phyloP scores from a whole-genome alignment of 1,140 invertebrate species.

The Oscheius sp. region DNA sequence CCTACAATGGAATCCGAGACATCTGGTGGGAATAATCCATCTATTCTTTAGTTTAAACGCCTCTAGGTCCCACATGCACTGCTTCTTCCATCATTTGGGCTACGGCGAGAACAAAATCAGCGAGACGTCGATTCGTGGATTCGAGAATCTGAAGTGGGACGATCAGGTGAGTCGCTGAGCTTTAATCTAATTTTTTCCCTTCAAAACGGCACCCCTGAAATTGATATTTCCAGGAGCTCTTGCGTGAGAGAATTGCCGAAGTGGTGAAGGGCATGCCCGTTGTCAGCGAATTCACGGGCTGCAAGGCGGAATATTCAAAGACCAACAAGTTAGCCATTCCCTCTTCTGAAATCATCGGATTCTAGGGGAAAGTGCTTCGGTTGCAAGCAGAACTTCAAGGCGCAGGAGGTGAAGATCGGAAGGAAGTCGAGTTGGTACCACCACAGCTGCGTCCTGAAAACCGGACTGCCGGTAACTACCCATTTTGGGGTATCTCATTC shows the following conservation, averaged over 20 bases:
- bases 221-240: no score
- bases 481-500: no score
- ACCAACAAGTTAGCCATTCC: constrained; percentile 64
- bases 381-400: constrained; percentile 73
- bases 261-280: no score
- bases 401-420: constrained; percentile 48
- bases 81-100: constrained; percentile 69
- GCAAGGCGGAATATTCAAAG: constrained; percentile 58
- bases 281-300: no score
- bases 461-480: no score
- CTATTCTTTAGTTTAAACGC: no score
- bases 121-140: constrained; percentile 50
- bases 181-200: no score
- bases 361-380: constrained; percentile 71
- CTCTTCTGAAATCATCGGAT: background rate
- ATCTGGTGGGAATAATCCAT: no score
- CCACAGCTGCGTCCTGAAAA: constrained; percentile 22
- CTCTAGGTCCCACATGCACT: constrained; percentile 88
- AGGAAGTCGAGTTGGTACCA: constrained; percentile 45
- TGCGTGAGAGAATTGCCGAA: no score
- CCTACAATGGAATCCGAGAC: constrained; percentile 54
- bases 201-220: no score
- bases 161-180: constrained; percentile 39
- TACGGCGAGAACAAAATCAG: constrained; percentile 43
- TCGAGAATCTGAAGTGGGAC: constrained; percentile 53